Evolutionary conservation across 1,140 invertebrate genomes (phyloP).

Genomic region (Lordiphosa collinella): DNA sequence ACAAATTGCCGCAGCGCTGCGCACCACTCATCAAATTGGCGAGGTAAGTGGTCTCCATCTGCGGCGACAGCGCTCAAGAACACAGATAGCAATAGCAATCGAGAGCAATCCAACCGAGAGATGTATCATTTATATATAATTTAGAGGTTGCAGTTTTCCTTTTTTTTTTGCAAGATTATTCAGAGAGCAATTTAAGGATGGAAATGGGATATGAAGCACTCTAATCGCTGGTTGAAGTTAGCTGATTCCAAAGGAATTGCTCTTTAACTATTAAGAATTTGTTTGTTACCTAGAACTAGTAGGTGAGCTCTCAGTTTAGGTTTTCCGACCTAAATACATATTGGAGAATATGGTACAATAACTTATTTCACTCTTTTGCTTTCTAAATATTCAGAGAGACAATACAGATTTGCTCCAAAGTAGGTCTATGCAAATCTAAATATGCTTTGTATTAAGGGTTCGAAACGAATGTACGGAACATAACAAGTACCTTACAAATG

Average conservation of each 20-base stretch:
- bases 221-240: neutral
- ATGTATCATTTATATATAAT: slow-evolving; percentile 1
- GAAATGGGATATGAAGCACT: neutral
- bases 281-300: neutral
- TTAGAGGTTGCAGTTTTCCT: neutral
- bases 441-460: no score
- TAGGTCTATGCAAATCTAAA: no score
- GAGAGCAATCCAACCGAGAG: neutral
- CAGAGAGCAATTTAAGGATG: slow-evolving; percentile 2
- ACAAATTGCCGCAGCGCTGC: slow-evolving; percentile 81
- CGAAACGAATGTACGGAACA: no score
- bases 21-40: slow-evolving; percentile 70
- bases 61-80: neutral
- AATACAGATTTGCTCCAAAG: no score
- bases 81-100: neutral
- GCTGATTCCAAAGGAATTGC: neutral
- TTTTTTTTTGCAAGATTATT: neutral
- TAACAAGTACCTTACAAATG: no score
- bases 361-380: no score
- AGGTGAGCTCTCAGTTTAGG: no score
- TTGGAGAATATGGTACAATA: no score
- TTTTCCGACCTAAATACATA: no score
- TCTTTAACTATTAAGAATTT: no score
- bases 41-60: slow-evolving; percentile 63
- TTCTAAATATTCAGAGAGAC: no score